Base-by-base conservation (phyloP, 2,797 vertebrate species). In the Notolabrus celidotus region DNA sequence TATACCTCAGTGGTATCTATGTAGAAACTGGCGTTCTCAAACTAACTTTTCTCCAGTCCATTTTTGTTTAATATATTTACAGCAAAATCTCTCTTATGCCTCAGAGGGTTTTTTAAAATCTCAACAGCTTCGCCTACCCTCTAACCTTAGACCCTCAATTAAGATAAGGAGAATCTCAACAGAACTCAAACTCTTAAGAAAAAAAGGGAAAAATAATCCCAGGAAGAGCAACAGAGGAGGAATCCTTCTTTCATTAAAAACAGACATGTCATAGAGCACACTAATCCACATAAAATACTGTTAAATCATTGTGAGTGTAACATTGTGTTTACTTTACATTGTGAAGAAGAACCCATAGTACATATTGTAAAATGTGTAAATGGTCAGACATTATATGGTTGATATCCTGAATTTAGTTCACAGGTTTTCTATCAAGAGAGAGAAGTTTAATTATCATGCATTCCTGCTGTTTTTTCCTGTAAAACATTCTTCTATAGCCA, bases 141-240 rank as follows among this genome's bases (percentile, higher is more conserved):
- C 6, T 25, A 16, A 36, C 16, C 4, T 27, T 23, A 27, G 25
- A 64, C 11, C 20, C 47, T 38, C 11, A 41, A 8, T 49, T 42
- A 20, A 20, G 47, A 64, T 58, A 16, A 58, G 14, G 1, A 39
- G 53, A 49, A 59, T 11, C 56, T 49, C 7, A 15, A 31, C 36
- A 15, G 14, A 55, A 49, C n/a, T n/a, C 27, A 56, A 53, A 33
- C 20, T 46, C 17, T 55, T 14, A 20, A 6, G 14, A 25, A 12
- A n/a, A 17, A 19, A 11, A 15, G 15, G 9, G 12, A 2, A 29
- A 12, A 22, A 27, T 15, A 12, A 14, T 25, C 12, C 33, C 27
- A 27, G 22, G 3, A 47, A 42, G 19, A 38, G 15, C 19, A 31
- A n/a, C 9, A 49, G 49, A 10, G 4, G 22, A 23, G 6, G 7